A percentile compares a stretch with the other conserved stretches of the same genome.
Conservation (phyloP, 92 coral and sea anemone genomes). For the Heteractis magnifica region DNA sequence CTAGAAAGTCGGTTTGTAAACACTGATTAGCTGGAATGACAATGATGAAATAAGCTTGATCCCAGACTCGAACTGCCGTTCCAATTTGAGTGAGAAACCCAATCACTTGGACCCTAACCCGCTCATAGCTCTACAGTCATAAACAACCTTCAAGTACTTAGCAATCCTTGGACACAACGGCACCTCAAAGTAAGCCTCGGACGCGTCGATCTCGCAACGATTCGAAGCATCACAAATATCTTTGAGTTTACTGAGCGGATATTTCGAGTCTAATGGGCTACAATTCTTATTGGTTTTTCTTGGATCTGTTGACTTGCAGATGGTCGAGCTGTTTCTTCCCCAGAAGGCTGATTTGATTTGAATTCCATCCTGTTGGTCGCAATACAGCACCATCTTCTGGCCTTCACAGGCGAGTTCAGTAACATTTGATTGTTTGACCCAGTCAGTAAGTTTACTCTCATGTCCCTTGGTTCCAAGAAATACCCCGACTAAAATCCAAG, state of each 20-base stretch:
- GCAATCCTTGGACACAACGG: conserved; percentile 68
- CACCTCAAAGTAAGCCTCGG: conserved; percentile 73
- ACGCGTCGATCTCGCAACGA: conserved; percentile 66
- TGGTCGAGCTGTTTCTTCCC: conserved; percentile 84
- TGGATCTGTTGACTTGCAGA: conserved; percentile 51
- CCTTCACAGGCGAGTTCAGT: conserved; percentile 74
- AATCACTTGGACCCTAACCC: conserved; percentile 69
- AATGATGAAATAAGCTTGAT: neutral
- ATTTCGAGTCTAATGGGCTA: conserved; percentile 50
- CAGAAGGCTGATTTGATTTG: conserved; percentile 89
- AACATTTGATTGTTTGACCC: conserved; percentile 61
- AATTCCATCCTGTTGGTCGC: conserved; percentile 74
- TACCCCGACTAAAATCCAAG: neutral
- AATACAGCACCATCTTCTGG: conserved; percentile 41
- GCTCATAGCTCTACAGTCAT: conserved; percentile 88
- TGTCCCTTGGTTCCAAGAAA: conserved; percentile 16
- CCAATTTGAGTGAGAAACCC: neutral
- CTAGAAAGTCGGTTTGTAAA: too few species aligned
- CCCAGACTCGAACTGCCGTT: neutral
- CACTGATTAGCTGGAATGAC: too few species aligned
- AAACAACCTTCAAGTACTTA: conserved; percentile 80
- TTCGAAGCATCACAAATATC: conserved; percentile 60
- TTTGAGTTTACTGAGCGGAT: conserved; percentile 62
- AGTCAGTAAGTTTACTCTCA: conserved; percentile 65
- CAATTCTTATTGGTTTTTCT: conserved; percentile 56